phyloP scores from a whole-genome alignment of 2,888 invertebrate species.

The Timandra comae region DNA sequence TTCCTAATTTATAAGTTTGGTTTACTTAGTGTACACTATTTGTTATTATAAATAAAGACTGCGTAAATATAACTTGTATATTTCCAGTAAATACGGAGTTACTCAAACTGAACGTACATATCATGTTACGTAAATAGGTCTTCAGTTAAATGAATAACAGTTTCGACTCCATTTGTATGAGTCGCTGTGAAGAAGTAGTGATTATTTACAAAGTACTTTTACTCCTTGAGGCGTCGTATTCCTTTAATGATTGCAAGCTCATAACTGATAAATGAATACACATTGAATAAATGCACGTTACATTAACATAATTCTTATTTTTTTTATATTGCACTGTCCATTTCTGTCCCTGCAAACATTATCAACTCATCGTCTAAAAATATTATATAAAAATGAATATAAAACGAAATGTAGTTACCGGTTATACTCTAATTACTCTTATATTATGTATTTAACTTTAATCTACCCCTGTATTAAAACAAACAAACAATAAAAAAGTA shows the following conservation, averaged over 20 bases:
- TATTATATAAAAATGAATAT: too few relatives aligned
- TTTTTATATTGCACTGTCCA: conserved; percentile 16
- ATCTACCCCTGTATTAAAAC: too few relatives aligned
- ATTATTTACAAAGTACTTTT: conserved; percentile 34
- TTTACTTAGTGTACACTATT: too few relatives aligned
- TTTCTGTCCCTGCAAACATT: conserved; percentile 5
- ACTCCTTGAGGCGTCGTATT: conserved; percentile 29
- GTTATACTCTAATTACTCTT: too few relatives aligned
- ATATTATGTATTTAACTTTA: too few relatives aligned
- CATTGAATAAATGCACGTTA: conserved; percentile 26
- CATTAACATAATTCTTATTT: conserved; percentile 14
- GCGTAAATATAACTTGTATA: too few relatives aligned
- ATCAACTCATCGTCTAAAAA: conserved; percentile 10
- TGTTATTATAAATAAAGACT: too few relatives aligned
- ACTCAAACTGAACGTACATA: conserved; percentile 9
- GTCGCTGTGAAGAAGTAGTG: conserved; percentile 24
- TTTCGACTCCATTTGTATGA: conserved; percentile 28
- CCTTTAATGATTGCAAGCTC: conserved; percentile 34
- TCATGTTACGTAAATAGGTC: conserved; percentile 12
- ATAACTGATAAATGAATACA: conserved; percentile 34
- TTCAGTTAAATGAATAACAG: conserved; percentile 17
- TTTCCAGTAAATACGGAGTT: conserved; percentile 11
- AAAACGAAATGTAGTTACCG: too few relatives aligned
- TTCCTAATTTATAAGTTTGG: too few relatives aligned
- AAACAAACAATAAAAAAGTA: too few relatives aligned